Evolutionary conservation across 2,888 invertebrate genomes (phyloP), one percentile per base, ranked within the genome.

Genomic region (Philereme transversata): DNA sequence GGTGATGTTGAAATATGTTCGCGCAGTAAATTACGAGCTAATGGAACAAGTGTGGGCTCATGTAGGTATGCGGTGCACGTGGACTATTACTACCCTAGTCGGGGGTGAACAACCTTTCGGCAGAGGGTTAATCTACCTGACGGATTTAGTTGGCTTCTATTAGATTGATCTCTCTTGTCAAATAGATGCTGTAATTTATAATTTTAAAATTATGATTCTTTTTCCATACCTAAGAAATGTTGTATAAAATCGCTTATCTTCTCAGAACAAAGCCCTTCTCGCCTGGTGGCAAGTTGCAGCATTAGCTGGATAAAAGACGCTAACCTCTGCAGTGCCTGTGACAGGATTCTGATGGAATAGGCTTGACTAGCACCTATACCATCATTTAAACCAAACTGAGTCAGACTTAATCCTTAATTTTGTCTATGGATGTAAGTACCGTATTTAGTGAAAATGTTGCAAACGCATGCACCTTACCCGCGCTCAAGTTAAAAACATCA

Each of bases 71-170:
- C 36, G 52, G 11, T 63, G 63, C 84, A 83, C 81, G 80, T 83
- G 84, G 73, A 74, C n/a, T n/a, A 3, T 22, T 22, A 22, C 71
- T 64, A 67, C 69, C 80, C 84, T 77, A 72, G 65, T 69, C 77
- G 79, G 85, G 83, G 88, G 83, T 87, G 77, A 83, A 82, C 82
- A 85, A 86, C 86, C 81, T 77, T 76, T 74, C 65, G 45, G 43
- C 47, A 62, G 73, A 72, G 78, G 80, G 73, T 76, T 72, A 67
- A 65, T 62, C 70, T 81, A 80, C 79, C 81, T 81, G 80, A 58
- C 36, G 46, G 33, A 11, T 46, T 54, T 60, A 56, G 53, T 60
- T 62, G 51, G 51, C 45, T 63, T 63, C 46, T 55, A 40, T 40
- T 10, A 51, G 45, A 34, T 47, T 43, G 9, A 5, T n/a, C 10